Percentiles rank a stretch among this genome's conserved stretches.
Evolutionary conservation across 1,140 invertebrate species (phyloP).

Genomic region (Vanessa atalanta): DNA sequence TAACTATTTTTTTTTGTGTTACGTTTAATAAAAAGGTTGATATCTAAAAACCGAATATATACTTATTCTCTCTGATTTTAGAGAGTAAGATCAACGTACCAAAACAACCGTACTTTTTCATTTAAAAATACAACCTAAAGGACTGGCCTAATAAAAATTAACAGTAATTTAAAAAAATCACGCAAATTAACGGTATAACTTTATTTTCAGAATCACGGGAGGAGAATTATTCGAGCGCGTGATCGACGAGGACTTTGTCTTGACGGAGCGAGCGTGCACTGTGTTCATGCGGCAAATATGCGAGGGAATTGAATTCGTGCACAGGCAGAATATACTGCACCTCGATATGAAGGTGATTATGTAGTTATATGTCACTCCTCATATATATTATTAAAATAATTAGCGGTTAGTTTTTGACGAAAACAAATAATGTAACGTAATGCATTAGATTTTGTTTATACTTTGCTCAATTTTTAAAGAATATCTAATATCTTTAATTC

Average conservation of each 20-base stretch:
- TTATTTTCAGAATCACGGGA: slow-evolving; percentile 91
- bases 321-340: slow-evolving; percentile 96
- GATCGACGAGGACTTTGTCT: slow-evolving; percentile 97
- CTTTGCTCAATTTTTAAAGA: no score
- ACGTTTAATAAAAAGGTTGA: no score
- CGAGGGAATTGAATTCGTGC: slow-evolving; percentile 97
- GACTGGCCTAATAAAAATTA: neutral
- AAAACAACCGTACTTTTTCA: neutral
- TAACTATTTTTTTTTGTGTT: no score
- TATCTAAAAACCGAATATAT: no score
- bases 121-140: neutral
- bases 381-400: neutral
- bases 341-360: slow-evolving; percentile 95
- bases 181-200: neutral
- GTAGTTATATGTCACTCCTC: neutral
- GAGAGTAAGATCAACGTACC: no score
- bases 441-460: no score
- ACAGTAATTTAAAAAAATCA: neutral
- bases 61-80: no score
- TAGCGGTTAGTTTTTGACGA: no score
- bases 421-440: no score
- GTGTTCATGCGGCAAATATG: slow-evolving; percentile 99
- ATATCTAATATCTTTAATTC: no score
- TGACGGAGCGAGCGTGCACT: slow-evolving; percentile 96
- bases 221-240: slow-evolving; percentile 99